phyloP scores from a whole-genome alignment of 2,888 invertebrate genomes.

The Buathra laborator region DNA sequence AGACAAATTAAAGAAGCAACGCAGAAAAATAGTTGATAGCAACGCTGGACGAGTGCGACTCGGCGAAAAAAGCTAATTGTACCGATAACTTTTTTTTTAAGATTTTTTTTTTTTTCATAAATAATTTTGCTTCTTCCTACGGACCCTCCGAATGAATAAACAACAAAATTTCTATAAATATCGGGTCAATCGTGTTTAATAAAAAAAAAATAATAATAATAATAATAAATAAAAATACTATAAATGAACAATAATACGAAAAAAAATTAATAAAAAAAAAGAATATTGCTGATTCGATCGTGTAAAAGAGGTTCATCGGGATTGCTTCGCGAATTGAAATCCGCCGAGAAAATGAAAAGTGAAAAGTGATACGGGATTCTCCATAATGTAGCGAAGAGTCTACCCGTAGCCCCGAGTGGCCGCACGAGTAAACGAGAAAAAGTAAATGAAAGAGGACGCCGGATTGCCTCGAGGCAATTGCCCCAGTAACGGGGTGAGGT shows the following conservation, averaged over 20 bases:
- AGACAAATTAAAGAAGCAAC: slow-evolving; percentile 56
- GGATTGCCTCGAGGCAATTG: slow-evolving; percentile 54
- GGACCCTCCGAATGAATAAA: no score
- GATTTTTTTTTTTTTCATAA: no score
- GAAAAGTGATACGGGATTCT: slow-evolving; percentile 58
- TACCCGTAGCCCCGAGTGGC: slow-evolving; percentile 20
- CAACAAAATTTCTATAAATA: no score
- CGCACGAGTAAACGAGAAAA: slow-evolving; percentile 24
- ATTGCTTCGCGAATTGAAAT: neutral
- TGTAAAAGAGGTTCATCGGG: neutral
- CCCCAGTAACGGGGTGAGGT: slow-evolving; percentile 31
- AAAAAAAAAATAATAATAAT: slow-evolving; percentile 10
- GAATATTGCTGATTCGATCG: neutral
- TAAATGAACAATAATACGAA: neutral
- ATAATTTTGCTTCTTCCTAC: no score
- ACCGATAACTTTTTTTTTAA: no score
- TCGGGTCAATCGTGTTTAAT: slow-evolving; percentile 7
- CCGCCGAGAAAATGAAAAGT: slow-evolving; percentile 53
- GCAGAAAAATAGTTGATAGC: slow-evolving; percentile 1
- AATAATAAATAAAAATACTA: neutral
- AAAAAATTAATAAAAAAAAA: neutral
- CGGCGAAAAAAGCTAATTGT: slow-evolving; percentile 21
- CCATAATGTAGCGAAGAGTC: slow-evolving; percentile 17
- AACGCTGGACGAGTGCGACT: neutral
- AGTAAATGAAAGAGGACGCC: slow-evolving; percentile 58